These are phyloP conservation scores for Hydriomena furcata DNA, from an alignment of 2,888 invertebrate genomes.

Conservation along the genomic window DNA sequence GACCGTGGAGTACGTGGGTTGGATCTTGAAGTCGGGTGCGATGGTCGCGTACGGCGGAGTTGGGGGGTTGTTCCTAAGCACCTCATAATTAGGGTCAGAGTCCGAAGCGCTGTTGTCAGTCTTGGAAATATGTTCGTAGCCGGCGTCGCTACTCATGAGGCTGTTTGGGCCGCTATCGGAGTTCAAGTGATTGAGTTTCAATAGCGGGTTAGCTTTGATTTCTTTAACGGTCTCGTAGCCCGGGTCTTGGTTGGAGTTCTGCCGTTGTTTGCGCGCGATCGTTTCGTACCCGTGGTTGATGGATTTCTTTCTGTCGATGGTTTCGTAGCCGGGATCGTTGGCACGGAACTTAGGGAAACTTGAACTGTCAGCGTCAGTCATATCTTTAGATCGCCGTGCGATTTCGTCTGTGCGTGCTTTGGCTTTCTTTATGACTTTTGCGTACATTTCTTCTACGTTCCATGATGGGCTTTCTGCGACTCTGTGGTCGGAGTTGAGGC, in stretches of 20 bases:
- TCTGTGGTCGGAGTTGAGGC: slow-evolving; percentile 62
- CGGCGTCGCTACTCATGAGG: slow-evolving; percentile 86
- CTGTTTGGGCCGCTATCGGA: slow-evolving; percentile 84
- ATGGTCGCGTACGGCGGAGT: slow-evolving; percentile 78
- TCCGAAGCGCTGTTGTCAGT: slow-evolving; percentile 80
- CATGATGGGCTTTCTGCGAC: slow-evolving; percentile 84
- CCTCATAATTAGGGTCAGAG: slow-evolving; percentile 92
- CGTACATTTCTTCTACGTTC: slow-evolving; percentile 95
- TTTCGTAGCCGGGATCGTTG: slow-evolving; percentile 80
- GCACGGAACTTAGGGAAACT: slow-evolving; percentile 64
- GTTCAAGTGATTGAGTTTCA: slow-evolving; percentile 61
- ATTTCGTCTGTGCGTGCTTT: slow-evolving; percentile 74
- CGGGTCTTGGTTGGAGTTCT: slow-evolving; percentile 81
- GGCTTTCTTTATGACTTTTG: slow-evolving; percentile 91
- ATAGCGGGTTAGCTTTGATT: slow-evolving; percentile 56
- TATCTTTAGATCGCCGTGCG: slow-evolving; percentile 58
- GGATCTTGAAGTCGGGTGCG: slow-evolving; percentile 69
- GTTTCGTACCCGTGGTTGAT: slow-evolving; percentile 85
- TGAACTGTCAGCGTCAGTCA: slow-evolving; percentile 49
- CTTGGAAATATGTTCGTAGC: slow-evolving; percentile 87
- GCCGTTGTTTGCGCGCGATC: slow-evolving; percentile 71
- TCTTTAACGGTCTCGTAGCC: slow-evolving; percentile 85
- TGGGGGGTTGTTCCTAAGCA: slow-evolving; percentile 84
- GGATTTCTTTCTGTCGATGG: slow-evolving; percentile 73
- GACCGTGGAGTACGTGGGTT: slow-evolving; percentile 81